Evolutionary conservation across 2,797 vertebrate species (phyloP), one percentile per base, ranked within the genome.

Genomic region (Dermochelys coriacea): DNA sequence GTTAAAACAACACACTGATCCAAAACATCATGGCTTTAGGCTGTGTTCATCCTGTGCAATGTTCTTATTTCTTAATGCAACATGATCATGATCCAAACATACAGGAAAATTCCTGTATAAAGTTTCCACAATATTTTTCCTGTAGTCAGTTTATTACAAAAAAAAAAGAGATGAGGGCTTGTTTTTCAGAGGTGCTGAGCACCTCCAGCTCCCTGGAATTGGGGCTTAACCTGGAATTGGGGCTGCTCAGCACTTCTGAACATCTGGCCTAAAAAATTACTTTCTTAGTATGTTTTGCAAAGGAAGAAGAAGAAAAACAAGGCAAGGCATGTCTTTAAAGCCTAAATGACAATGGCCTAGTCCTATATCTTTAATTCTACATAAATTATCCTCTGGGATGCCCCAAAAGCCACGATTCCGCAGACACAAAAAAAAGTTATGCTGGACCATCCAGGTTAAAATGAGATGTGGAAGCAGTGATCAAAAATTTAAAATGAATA

Each of bases 311-410:
- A 71, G 19, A 23, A 71, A 37, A 23, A 41, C 37, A 97, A 96
- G 96, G 54, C 0, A 25, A 95, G 97, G 95, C 92, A 95, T 97
- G 93, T 93, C 97, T 93, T 94, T 95, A 90, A 95, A 94, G 94
- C 0, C 19, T 3, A 85, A 95, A 85, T 37, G 88, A 61, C 94
- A 95, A 95, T 93, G 94, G 94, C 92, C 91, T 97, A 94, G 95
- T 94, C 94, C 96, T 91, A 0, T 93, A 95, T 94, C 96, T 96
- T 89, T 86, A 93, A 93, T 97, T 95, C 91, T 97, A 92, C 93
- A 94, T 96, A 95, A 95, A 91, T 96, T 94, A 91, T 85, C 94
- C 31, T 31, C 34, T 34, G 29, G 29, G 59, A 91, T 59, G 90
- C 94, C 87, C 96, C 90, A 88, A 41, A 12, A 94, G 96, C 97